phyloP scores from a whole-genome alignment of 1,140 invertebrate species.

The Drosophila simulans region DNA sequence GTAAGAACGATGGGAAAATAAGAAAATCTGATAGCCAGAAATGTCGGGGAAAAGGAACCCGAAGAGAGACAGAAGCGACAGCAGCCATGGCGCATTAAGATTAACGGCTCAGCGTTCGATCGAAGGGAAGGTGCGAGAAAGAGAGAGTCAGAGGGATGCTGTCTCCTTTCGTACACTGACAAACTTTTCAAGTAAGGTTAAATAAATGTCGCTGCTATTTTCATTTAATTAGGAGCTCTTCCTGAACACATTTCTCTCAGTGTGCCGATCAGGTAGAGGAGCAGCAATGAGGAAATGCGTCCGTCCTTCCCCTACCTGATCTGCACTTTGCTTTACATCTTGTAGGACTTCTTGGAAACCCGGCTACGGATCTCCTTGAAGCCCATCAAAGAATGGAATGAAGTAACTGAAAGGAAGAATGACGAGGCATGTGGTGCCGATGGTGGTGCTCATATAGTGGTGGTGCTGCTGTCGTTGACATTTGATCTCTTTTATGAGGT shows the following conservation, averaged over 20 bases:
- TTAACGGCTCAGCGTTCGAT: slow-evolving; percentile 66
- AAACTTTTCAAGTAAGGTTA: background rate
- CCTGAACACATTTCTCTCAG: slow-evolving; percentile 14
- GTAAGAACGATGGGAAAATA: slow-evolving; percentile 71
- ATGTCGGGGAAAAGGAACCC: slow-evolving; percentile 16
- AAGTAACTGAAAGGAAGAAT: slow-evolving; percentile 42
- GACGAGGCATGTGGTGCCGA: slow-evolving; percentile 48
- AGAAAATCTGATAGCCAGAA: slow-evolving; percentile 75
- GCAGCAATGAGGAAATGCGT: slow-evolving; percentile 70
- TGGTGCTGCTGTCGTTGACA: slow-evolving; percentile 60
- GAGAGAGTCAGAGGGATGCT: slow-evolving; percentile 18
- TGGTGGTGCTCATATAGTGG: slow-evolving; percentile 25
- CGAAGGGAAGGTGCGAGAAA: slow-evolving; percentile 34
- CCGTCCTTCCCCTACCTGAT: slow-evolving; percentile 32
- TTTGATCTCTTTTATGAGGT: slow-evolving; percentile 82
- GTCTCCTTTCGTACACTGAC: slow-evolving; percentile 21
- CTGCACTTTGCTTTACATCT: slow-evolving; percentile 80
- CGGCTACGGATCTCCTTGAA: slow-evolving; percentile 22
- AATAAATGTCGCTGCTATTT: background rate
- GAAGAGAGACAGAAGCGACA: slow-evolving; percentile 75
- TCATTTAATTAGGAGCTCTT: background rate
- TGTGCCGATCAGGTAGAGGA: slow-evolving; percentile 56
- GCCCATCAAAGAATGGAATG: slow-evolving; percentile 33
- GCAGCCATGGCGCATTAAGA: slow-evolving; percentile 79
- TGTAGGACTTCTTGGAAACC: slow-evolving; percentile 76